Evolutionary conservation across 2,797 vertebrate species (phyloP), one percentile per base, ranked within the genome.

Genomic region (Myotis myotis): DNA sequence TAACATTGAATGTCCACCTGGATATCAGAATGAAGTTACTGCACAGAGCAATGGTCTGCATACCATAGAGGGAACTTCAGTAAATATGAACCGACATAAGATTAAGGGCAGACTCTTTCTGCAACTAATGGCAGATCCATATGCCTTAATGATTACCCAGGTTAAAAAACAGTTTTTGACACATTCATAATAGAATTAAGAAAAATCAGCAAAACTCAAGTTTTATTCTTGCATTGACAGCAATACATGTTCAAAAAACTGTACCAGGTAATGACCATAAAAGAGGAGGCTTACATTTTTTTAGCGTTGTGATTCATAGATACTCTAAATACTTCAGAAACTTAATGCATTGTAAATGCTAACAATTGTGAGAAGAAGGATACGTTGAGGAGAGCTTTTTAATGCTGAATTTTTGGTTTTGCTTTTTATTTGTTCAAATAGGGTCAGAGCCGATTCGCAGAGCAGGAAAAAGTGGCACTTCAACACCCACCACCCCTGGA

Each of bases 401-500:
- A 22, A 87, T 30, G 20, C 36, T 88, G 7, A 44, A 20, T 13
- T 89, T 51, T 87, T 60, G 62, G 10, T 75, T 68, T 80, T 38
- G 28, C 68, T 53, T 64, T 47, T 64, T n/a, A 13, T 47, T 87
- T 82, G 33, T 78, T 92, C 41, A 88, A 60, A 53, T 49, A 99
- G 99, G 99, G 89, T 99, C 99, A 96, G 99, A 99, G 75, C 98
- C 99, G 12, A 98, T 99, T 95, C 99, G 99, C 93, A 98, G 99
- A 91, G 99, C 99, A 33, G 99, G 99, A 95, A 99, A 99, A 71
- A 99, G 99, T 90, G 99, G 99, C 19, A 98, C 99, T 93, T 99
- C 99, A 91, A 99, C 99, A 0, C 99, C 99, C 72, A 99, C 99
- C 49, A 99, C 99, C 89, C 99, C 99, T 5, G 99, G 99, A 90